Evolutionary conservation across 2,797 vertebrate genomes (phyloP), one percentile per base, ranked within the genome.

Genomic region (Falco naumanni): DNA sequence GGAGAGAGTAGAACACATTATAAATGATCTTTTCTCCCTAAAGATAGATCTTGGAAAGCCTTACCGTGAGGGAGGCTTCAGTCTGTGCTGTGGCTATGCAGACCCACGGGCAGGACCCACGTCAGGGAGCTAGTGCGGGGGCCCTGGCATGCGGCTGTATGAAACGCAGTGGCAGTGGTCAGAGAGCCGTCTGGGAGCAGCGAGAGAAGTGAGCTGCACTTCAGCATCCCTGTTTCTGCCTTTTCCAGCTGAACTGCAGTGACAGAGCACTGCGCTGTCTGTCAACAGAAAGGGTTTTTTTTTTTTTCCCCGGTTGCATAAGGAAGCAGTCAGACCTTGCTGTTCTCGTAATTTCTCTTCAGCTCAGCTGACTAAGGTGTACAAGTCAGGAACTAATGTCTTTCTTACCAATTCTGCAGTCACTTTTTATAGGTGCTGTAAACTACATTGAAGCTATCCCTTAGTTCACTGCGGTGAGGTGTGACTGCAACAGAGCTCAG

Each of bases 271-370:
- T 0, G 10, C 81, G 57, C 81, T 78, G 50, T 5, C 71, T 93
- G 71, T 50, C 89, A 89, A 64, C 19, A 85, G 56, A 94, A 75
- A 84, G 59, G 51, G 59, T 22, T 37, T 20, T 72, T 69, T 31
- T 39, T 82, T 72, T 69, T 33, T 43, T 76, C 47, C 45, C 20
- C 6, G 31, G 31, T 29, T 95, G 82, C 92, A 68, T 89, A 87
- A 96, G 79, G 68, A 91, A 95, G 82, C 60, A 75, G 80, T 92
- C 88, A 91, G 75, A 90, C 69, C 34, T 93, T 53, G 51, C 80
- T 86, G 71, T 75, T 82, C 66, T 64, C 4, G 2, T 71, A 69
- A 80, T 95, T 95, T 92, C 34, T 96, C 56, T 85, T 45, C 19
- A 79, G 41, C 34, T 74, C 75, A 43, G 64, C 41, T 65, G 75